Evolutionary conservation across 2,797 vertebrate species (phyloP), one percentile per base, ranked within the genome.

Genomic region (Ceryle rudis): DNA sequence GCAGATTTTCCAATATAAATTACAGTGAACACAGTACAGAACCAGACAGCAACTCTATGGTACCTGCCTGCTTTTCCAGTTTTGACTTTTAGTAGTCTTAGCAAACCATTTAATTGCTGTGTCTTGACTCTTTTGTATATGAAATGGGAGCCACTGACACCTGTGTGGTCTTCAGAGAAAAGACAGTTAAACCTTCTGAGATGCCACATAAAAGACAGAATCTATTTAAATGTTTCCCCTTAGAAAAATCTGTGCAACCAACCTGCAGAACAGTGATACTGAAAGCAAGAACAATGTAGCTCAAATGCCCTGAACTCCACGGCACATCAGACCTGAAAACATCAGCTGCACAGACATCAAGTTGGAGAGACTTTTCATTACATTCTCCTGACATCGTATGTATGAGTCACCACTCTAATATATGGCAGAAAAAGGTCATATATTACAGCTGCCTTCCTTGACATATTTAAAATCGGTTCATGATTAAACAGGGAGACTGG

Each of bases 371-470:
- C 67, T 72, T 89, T 71, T 92, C 92, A 87, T 73, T 81, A 60
- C 88, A 25, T 79, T 82, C 84, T 83, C 90, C 86, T 84, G 81
- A 69, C 95, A 58, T 1, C 14, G 84, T 73, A 73, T 2, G 0
- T 15, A 28, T 89, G 96, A 96, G 82, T 96, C 94, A 96, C 47
- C 86, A 52, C 87, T 49, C 61, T 58, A 79, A 93, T 39, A 72
- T 75, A 95, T 18, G 80, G 90, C 89, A 94, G 41, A 89, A 86
- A 92, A 96, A 96, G 80, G 89, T 95, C 90, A 93, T 90, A 66
- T 82, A 84, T 93, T 89, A 93, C 94, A 95, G 92, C 94, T 94
- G 94, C 79, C 92, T 92, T 83, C 79, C 79, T 19, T 89, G 82
- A 87, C 71, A n/a, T 70, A 85, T 57, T 91, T 90, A 8, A 96